These are phyloP conservation scores for Hyles lineata DNA, from an alignment of 2,888 invertebrate genomes.

Conservation along the genomic window DNA sequence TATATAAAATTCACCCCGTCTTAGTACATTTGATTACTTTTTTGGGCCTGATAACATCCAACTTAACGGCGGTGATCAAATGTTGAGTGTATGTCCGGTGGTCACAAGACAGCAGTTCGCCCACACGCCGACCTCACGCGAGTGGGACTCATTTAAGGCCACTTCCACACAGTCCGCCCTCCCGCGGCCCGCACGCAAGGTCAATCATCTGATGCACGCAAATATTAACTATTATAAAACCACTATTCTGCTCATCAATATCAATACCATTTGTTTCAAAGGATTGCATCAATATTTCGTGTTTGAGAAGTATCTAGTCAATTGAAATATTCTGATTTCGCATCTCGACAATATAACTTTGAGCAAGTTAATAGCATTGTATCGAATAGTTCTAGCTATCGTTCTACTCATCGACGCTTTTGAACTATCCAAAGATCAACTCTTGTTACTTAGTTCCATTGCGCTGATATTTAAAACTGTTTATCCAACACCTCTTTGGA, in stretches of 20 bases:
- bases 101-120: neutral
- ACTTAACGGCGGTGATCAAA: neutral
- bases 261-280: neutral
- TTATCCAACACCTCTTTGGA: too few species aligned
- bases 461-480: neutral
- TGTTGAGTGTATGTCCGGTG: neutral
- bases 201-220: constrained; percentile 9
- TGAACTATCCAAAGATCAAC: neutral
- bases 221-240: constrained; percentile 1
- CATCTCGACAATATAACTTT: neutral
- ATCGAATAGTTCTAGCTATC: neutral
- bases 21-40: too few species aligned
- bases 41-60: neutral
- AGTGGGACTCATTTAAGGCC: neutral
- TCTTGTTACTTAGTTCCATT: neutral
- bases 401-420: neutral
- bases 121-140: neutral
- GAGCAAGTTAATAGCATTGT: neutral
- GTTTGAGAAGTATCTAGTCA: neutral
- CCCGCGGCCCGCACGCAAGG: neutral
- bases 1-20: too few species aligned
- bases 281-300: neutral
- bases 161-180: neutral
- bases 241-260: neutral
- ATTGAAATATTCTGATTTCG: neutral